Base-by-base conservation (phyloP, 2,113 vertebrate genomes). In the Dromaius novaehollandiae region DNA sequence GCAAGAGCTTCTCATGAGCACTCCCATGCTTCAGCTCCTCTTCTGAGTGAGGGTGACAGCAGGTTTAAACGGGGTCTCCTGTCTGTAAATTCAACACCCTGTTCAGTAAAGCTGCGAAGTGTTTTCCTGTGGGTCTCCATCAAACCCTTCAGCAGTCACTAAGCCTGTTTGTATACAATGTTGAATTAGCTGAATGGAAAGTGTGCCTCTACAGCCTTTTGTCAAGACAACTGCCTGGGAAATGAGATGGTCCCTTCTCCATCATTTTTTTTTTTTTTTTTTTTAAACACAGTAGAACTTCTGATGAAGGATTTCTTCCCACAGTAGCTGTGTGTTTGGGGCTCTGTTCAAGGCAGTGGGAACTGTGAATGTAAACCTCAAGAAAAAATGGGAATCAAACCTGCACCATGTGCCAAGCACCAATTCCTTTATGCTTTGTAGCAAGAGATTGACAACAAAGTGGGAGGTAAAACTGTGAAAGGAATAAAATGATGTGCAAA, bases 341-440 rank as follows among this genome's bases (percentile, higher is more conserved):
- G 13, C 17, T 38, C 1, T 21, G 19, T 82, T 53, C 63, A 55
- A 82, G 83, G 46, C 70, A 56, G 7, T 10, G 25, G 17, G 34
- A 87, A 48, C 40, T 82, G n/a, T 50, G 55, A 56, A 32, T 70
- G 34, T 42, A 16, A 69, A 0, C 25, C 70, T 70, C n/a, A 26
- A 10, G 63, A 48, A 17, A 14, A 53, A 63, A 21, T 11, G 32
- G 53, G 0, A 1, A 22, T 7, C 7, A 30, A 56, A 55, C 30
- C 13, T 50, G 30, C 11, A 34, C 10, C 55, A 28, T 0, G 0
- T 10, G 24, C 34, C 32, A 16, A 48, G 30, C 9, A 14, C 4
- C 40, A 64, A 0, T 48, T 46, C 56, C 40, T 69, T 30, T 6
- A 2, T 21, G 46, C 19, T 48, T 8, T 19, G 46, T 48, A 48